Conservation (phyloP, 2,888 invertebrate genomes). For the Phortica okadai region DNA sequence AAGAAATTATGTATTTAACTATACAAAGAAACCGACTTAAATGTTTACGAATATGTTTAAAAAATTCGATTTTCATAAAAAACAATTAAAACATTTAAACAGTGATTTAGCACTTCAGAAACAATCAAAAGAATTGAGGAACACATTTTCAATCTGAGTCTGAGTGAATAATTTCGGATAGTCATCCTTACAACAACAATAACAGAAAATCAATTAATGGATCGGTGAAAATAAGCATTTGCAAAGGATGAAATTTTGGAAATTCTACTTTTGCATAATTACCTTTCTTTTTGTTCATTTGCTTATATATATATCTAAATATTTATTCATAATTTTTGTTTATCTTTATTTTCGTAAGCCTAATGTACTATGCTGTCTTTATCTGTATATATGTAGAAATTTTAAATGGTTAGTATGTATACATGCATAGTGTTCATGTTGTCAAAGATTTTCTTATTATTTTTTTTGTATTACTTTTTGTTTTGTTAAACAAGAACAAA, state of each 20-base stretch:
- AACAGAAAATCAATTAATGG: no score
- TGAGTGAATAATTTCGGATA: no score
- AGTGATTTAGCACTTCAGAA: no score
- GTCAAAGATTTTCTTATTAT: conserved; percentile 1
- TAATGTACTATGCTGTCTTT: conserved; percentile 22
- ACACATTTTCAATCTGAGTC: no score
- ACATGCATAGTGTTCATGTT: conserved; percentile 16
- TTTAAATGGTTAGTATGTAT: conserved; percentile 1
- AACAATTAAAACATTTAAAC: no score
- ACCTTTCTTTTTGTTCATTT: conserved; percentile 21
- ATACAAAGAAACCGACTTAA: neutral
- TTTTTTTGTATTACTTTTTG: conserved; percentile 21
- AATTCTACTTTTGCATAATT: conserved; percentile 31
- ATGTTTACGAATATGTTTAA: no score
- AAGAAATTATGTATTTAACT: neutral
- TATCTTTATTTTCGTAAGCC: conserved; percentile 18
- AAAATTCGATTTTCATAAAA: no score
- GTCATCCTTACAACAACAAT: no score
- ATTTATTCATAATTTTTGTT: conserved; percentile 27
- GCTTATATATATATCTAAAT: conserved; percentile 16
- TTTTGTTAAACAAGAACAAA: neutral
- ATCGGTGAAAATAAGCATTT: neutral
- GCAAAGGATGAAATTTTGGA: conserved; percentile 19
- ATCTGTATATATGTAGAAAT: conserved; percentile 17
- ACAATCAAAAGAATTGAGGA: no score